Evolutionary conservation across 2,797 vertebrate genomes (phyloP), one percentile per base, ranked within the genome.

Genomic region (Brotula barbata): DNA sequence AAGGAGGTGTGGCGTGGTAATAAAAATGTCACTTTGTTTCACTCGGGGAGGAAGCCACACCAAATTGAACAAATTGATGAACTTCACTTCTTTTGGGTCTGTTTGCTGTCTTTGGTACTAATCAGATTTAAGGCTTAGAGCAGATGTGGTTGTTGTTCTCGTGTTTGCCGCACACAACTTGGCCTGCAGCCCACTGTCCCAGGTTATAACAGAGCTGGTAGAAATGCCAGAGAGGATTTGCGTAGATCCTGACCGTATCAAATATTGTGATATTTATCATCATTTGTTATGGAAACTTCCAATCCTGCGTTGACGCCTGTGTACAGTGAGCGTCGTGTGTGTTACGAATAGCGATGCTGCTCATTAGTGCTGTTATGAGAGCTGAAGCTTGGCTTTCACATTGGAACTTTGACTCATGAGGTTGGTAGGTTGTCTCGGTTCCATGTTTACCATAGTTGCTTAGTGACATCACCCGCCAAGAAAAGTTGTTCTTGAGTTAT

Each of bases 401-500:
- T 45, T 60, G 75, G 64, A 87, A 71, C 75, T 83, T 82, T 89
- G 85, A 87, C 86, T 88, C 85, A 87, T 68, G 58, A 78, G 63
- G 48, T 70, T 68, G 77, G 75, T 68, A 64, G 68, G 65, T 64
- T 65, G 75, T 75, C 76, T 80, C 23, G 63, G 64, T 67, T 78
- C 76, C 52, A 14, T 89, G 80, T 89, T 90, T 85, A 83, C 64
- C 43, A 25, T 41, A 7, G 78, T 89, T 84, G 65, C 89, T 52
- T 43, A 73, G 85, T 25, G 14, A 87, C 78, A 40, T 47, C 62
- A 15, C 64, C 75, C 68, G 75, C 78, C 63, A 65, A 50, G 76
- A 65, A 72, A 64, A 47, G 45, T 77, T n/a, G n/a, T n/a, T 72
- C 45, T 70, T 37, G 47, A 83, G 75, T 68, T 63, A 75, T 78